Percentiles rank a stretch among this genome's conserved stretches.
Evolutionary conservation across 2,888 invertebrate species (phyloP).

Genomic region (Nomada hirtipes): DNA sequence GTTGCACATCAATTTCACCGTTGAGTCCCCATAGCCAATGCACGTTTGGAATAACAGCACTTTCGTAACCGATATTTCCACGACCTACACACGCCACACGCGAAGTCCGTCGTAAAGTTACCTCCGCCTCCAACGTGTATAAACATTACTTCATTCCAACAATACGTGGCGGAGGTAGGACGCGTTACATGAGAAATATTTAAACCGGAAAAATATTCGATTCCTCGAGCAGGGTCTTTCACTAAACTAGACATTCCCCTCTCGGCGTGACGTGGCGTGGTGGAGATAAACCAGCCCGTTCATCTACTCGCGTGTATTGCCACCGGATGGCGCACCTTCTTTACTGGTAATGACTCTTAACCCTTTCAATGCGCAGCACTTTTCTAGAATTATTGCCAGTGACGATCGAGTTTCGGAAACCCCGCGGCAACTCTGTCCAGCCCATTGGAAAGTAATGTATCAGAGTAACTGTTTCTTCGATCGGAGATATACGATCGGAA

Average conservation of each 20-base stretch:
- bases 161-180: not conserved
- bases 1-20: not conserved
- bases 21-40: not conserved
- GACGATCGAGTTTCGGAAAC: slow-evolving; percentile 40
- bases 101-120: not conserved
- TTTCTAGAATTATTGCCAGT: slow-evolving; percentile 63
- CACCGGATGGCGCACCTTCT: slow-evolving; percentile 37
- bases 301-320: slow-evolving; percentile 26
- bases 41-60: not conserved
- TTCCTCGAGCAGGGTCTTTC: slow-evolving; percentile 12
- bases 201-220: slow-evolving; percentile 35
- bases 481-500: slow-evolving; percentile 59
- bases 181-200: slow-evolving; percentile 22
- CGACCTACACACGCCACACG: not conserved
- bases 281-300: slow-evolving; percentile 46
- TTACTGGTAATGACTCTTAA: slow-evolving; percentile 62
- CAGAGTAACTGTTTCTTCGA: slow-evolving; percentile 68
- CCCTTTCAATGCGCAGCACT: slow-evolving; percentile 65
- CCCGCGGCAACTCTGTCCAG: slow-evolving; percentile 33
- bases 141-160: not conserved
- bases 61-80: slow-evolving; percentile 1
- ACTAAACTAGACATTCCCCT: slow-evolving; percentile 7
- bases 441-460: slow-evolving; percentile 65
- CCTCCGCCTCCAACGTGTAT: not conserved
- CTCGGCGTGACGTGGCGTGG: slow-evolving; percentile 5